Percentiles rank a stretch among this genome's conserved stretches.
phyloP scores from a whole-genome alignment of 2,888 invertebrate genomes.

The Apodemia zela region DNA sequence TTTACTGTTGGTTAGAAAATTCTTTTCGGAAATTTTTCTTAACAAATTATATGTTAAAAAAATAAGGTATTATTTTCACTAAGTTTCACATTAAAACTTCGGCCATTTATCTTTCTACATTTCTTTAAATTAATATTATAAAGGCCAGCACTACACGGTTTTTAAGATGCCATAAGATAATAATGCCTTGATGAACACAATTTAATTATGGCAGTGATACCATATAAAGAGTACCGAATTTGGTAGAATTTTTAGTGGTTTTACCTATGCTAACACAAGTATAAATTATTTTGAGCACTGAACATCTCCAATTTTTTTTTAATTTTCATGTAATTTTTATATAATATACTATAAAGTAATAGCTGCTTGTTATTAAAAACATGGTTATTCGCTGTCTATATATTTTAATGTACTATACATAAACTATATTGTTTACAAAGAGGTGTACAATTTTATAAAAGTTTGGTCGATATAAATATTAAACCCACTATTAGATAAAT shows the following conservation, averaged over 20 bases:
- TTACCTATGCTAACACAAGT: too few species aligned
- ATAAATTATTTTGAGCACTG: neutral
- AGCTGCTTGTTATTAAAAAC: neutral
- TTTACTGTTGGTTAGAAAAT: too few species aligned
- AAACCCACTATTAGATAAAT: neutral
- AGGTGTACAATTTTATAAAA: conserved; percentile 1
- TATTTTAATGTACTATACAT: neutral
- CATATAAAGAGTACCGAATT: conserved; percentile 18
- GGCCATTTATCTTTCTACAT: too few species aligned
- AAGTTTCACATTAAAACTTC: too few species aligned
- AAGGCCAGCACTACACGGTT: too few species aligned
- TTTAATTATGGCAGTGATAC: conserved; percentile 26
- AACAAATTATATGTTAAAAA: too few species aligned
- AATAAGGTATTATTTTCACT: too few species aligned
- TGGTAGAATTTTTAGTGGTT: too few species aligned
- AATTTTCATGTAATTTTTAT: neutral
- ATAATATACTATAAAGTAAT: neutral
- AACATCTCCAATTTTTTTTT: neutral
- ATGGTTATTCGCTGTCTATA: neutral
- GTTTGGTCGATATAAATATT: conserved; percentile 11
- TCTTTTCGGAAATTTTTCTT: too few species aligned
- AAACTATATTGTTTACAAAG: neutral
- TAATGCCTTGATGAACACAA: conserved; percentile 22
- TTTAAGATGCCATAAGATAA: too few species aligned
- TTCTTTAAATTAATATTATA: too few species aligned